Conservation (phyloP, 2,888 invertebrate species). For the Corythucha ciliata region DNA sequence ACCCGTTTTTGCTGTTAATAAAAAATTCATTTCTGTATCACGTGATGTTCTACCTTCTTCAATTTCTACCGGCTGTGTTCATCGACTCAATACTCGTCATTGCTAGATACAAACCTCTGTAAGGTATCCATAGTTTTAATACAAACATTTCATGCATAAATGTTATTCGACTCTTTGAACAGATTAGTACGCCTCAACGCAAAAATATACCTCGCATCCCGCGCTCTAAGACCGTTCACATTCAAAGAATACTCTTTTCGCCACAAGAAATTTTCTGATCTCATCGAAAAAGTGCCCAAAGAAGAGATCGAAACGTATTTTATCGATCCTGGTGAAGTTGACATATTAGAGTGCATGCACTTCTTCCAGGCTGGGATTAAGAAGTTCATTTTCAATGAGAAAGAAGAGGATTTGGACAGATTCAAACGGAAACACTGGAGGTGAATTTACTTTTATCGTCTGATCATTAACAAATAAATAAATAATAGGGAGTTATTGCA, state of each 20-base stretch:
- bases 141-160: no score
- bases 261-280: no score
- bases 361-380: background rate
- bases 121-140: no score
- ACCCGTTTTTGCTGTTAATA: conserved; percentile 21
- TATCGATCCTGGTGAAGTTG: background rate
- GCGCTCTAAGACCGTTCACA: background rate
- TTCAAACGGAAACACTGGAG: background rate
- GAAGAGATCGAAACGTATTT: no score
- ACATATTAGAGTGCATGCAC: background rate
- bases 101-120: conserved; percentile 21
- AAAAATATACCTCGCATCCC: background rate
- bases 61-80: conserved; percentile 22
- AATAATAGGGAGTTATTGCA: no score
- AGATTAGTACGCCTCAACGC: background rate
- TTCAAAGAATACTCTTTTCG: background rate
- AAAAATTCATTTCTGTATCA: conserved; percentile 20
- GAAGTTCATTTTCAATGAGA: conserved; percentile 10
- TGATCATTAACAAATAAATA: no score
- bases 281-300: no score
- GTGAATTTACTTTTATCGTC: no score
- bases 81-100: conserved; percentile 20
- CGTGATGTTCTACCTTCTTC: conserved; percentile 21
- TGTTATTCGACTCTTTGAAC: no score
- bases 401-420: conserved; percentile 6